phyloP scores from a whole-genome alignment of 2,113 vertebrate genomes.

The Marmota monax region DNA sequence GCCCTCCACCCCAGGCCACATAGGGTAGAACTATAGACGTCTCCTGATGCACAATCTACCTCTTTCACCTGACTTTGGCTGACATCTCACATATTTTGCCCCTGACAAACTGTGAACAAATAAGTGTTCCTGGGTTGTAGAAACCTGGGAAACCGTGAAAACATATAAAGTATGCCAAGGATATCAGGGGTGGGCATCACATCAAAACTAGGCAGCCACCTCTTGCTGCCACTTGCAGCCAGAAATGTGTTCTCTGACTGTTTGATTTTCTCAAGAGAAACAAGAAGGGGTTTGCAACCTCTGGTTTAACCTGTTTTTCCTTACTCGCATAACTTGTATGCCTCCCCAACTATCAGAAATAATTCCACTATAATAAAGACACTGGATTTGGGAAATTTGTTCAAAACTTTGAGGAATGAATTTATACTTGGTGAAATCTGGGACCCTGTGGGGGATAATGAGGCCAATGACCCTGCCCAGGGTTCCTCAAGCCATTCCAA shows the following conservation, averaged over 20 bases:
- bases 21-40: background rate
- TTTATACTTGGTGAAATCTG: background rate
- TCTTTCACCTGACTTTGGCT: background rate
- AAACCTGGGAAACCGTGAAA: background rate
- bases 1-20: background rate
- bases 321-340: too few species aligned
- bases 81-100: background rate
- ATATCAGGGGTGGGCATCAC: background rate
- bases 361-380: background rate
- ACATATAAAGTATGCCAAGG: background rate
- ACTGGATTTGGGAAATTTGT: background rate
- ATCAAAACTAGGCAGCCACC: background rate
- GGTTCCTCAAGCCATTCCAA: background rate
- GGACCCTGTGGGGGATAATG: background rate
- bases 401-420: background rate
- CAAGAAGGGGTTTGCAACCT: background rate
- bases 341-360: background rate
- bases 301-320: background rate
- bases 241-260: background rate
- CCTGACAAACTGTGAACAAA: background rate
- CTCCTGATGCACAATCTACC: background rate
- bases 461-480: background rate
- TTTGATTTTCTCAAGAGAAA: background rate
- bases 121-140: background rate
- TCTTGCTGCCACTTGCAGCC: background rate